phyloP scores from a whole-genome alignment of 2,113 vertebrate species.

The Etheostoma spectabile region DNA sequence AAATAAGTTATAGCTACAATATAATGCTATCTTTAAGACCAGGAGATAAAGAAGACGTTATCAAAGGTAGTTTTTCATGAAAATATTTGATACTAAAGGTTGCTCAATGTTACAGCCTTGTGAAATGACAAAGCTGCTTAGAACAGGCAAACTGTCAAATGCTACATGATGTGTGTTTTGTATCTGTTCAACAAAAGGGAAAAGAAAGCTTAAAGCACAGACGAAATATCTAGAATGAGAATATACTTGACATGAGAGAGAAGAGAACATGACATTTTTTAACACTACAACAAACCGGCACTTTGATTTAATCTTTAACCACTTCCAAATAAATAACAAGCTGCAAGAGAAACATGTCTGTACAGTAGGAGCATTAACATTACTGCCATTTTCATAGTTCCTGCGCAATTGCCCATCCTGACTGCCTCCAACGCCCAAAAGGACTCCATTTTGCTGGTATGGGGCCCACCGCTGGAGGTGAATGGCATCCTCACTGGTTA shows the following conservation, averaged over 20 bases:
- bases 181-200: not conserved
- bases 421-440: slow-evolving; percentile 87
- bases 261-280: too few relatives aligned
- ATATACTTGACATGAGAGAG: not conserved
- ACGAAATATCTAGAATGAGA: not conserved
- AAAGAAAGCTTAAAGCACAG: not conserved
- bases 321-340: not conserved
- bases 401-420: slow-evolving; percentile 88
- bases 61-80: not conserved
- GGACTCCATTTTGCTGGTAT: slow-evolving; percentile 88
- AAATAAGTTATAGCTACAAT: not conserved
- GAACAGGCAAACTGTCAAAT: not conserved
- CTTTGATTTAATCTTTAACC: not conserved
- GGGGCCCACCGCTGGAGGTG: slow-evolving; percentile 88
- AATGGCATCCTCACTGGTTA: slow-evolving; percentile 92
- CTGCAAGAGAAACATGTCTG: not conserved
- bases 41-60: not conserved
- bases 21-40: not conserved
- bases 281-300: not conserved
- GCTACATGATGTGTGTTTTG: not conserved
- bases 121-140: not conserved
- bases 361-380: not conserved
- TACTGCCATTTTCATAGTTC: slow-evolving; percentile 84
- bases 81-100: not conserved
- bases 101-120: not conserved